Conservation (phyloP, 2,888 invertebrate genomes). For the Cataglyphis livida region DNA sequence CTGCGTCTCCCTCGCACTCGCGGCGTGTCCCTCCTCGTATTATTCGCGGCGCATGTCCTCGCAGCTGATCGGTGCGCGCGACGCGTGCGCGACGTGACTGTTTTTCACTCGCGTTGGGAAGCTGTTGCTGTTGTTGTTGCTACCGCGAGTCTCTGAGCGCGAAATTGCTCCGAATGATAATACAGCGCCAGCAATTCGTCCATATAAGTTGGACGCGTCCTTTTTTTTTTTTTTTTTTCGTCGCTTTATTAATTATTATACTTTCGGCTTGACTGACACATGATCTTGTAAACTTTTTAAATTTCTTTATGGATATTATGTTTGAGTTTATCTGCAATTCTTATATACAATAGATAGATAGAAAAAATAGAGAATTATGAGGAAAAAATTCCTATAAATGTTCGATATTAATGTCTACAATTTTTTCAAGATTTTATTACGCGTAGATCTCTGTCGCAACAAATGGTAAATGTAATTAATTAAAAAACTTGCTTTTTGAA, state of each 20-base stretch:
- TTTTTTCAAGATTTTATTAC: not conserved
- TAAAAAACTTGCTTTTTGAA: not conserved
- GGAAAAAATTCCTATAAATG: not conserved
- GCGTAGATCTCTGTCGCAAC: not conserved
- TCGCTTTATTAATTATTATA: not conserved
- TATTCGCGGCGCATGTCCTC: not conserved
- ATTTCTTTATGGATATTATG: not conserved
- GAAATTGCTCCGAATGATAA: not conserved
- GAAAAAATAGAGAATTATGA: not conserved
- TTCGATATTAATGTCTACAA: not conserved
- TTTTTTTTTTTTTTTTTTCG: not conserved
- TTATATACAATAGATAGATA: not conserved
- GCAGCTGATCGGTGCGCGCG: slow-evolving; percentile 10
- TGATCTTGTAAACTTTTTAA: not conserved
- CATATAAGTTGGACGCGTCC: not conserved
- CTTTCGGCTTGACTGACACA: not conserved
- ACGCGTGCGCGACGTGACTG: slow-evolving; percentile 35
- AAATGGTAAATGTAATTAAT: not conserved
- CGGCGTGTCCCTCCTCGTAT: not conserved
- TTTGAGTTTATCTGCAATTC: not conserved
- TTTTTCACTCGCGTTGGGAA: not conserved
- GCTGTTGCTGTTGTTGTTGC: not conserved
- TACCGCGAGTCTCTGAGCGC: not conserved
- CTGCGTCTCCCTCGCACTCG: slow-evolving; percentile 34
- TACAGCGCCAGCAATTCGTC: not conserved